These are phyloP conservation scores for Antigone vipio DNA, from an alignment of 2,113 vertebrate species.

Conservation along the genomic window DNA sequence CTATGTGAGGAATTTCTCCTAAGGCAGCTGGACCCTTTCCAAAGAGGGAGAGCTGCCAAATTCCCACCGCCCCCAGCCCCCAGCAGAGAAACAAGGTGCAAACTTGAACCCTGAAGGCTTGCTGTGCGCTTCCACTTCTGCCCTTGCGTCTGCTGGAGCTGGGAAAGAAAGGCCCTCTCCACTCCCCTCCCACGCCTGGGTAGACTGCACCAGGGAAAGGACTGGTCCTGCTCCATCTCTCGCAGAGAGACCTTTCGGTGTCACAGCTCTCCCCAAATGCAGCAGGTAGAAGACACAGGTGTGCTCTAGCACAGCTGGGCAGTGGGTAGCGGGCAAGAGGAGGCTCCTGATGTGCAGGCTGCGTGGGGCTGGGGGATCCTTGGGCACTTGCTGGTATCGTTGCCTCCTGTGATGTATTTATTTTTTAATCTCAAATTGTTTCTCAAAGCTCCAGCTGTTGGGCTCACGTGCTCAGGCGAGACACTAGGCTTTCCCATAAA, in stretches of 20 bases:
- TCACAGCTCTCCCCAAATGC: not conserved
- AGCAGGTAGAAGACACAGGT: not conserved
- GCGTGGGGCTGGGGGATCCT: not conserved
- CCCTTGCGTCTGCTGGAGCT: not conserved
- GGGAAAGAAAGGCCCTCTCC: not conserved
- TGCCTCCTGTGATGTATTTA: not conserved
- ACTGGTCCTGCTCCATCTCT: not conserved
- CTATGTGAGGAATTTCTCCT: constrained; percentile 57
- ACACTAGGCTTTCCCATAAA: not conserved
- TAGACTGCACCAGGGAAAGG: not conserved
- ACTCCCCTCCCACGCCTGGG: not conserved
- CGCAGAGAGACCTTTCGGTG: not conserved
- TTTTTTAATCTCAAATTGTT: not conserved
- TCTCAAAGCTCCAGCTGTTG: not conserved
- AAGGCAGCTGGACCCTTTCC: constrained; percentile 44
- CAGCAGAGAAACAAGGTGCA: not conserved
- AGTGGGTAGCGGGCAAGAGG: not conserved
- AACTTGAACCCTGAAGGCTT: not conserved
- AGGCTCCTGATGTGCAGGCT: not conserved
- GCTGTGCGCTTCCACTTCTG: not conserved
- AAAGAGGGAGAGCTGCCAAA: not conserved
- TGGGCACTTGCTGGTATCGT: not conserved
- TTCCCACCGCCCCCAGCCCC: not conserved
- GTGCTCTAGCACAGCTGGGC: not conserved
- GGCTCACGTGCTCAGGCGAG: rapidly evolving